Evolutionary conservation across 2,797 vertebrate genomes (phyloP), one percentile per base, ranked within the genome.

Genomic region (Coregonus ussuriensis): DNA sequence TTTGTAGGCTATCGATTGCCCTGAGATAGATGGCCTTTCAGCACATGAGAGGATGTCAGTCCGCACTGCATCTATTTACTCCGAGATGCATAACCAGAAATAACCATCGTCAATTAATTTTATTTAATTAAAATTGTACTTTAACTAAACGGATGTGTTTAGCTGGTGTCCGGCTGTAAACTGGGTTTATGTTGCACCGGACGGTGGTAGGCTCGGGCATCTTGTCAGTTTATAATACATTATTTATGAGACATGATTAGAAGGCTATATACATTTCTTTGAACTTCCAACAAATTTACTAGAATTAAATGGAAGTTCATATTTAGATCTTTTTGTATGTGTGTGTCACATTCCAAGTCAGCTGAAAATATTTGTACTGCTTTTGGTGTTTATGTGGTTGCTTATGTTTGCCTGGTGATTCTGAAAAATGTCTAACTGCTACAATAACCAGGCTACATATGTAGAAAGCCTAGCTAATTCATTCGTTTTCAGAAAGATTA

Each of bases 241-340:
- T 93, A 94, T 94, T 92, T 87, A 95, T 94, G 89, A 89, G 88
- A 91, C 89, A 87, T 92, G 93, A 94, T 93, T 92, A 90, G 89
- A 91, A 90, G 90, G 89, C 87, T 91, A 80, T 85, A 84, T 78
- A 87, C 85, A 82, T 89, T 89, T 90, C 93, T 93, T 93, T 94
- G 89, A 93, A 93, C 93, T 93, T 93, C 94, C 89, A 93, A 93
- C 89, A 91, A 72, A 91, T 87, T 91, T 80, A 85, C 91, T 89
- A 88, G 88, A 92, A 91, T 92, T 90, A 92, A 94, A 88, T 91
- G 86, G 83, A 91, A 91, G 84, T 86, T 90, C 78, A 84, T 90
- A 89, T 93, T 90, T 92, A 88, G 84, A 85, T 91, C 84, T 86
- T 88, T 90, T 85, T 68, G 29, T 33, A 37, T 5, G 81, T 85